Evolutionary conservation across 1,140 invertebrate genomes (phyloP).

Genomic region (Nylanderia fulva): DNA sequence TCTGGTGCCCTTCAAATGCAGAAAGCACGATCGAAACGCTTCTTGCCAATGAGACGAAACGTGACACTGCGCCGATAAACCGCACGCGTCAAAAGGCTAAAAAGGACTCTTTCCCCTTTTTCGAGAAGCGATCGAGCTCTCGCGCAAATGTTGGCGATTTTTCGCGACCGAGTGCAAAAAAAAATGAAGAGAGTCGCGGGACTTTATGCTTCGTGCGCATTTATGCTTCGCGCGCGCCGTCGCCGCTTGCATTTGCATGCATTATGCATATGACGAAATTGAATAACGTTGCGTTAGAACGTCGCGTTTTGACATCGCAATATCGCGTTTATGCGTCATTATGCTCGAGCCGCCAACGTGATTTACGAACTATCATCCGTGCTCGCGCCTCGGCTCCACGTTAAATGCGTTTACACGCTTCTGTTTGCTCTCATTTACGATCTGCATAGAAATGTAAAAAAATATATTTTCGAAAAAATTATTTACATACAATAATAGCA

Average conservation of each 20-base stretch:
- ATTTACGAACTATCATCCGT: conserved; percentile 5
- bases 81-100: neutral
- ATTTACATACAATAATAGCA: too few species aligned
- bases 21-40: conserved; percentile 58
- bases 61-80: conserved; percentile 56
- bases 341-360: neutral
- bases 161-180: neutral
- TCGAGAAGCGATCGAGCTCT: neutral
- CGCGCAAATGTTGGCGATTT: neutral
- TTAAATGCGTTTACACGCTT: neutral
- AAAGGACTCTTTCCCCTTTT: neutral
- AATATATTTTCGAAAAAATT: neutral
- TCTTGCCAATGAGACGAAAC: conserved; percentile 69
- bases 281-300: conserved; percentile 24
- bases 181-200: neutral
- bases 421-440: neutral
- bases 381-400: neutral
- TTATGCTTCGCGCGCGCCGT: neutral
- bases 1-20: conserved; percentile 39
- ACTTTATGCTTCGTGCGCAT: conserved; percentile 10
- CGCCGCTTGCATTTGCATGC: conserved; percentile 8
- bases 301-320: conserved; percentile 21
- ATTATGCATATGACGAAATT: conserved; percentile 35
- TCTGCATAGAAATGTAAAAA: neutral
- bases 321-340: conserved; percentile 47